Conservation (phyloP, 2,113 vertebrate species). For the Sus scrofa region T2T-Sscrofa CM000814.6:95490501-95491000, state of each 20-base stretch:
- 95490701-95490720: background rate
- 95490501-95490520: constrained; percentile 38
- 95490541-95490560: constrained; percentile 20
- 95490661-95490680: background rate
- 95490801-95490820: background rate
- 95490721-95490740: background rate
- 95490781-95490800: constrained; percentile 6
- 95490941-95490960: background rate
- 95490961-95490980: background rate
- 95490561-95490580: background rate
- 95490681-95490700: constrained; percentile 46
- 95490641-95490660: background rate
- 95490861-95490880: background rate
- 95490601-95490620: background rate
- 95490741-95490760: background rate
- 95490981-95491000: background rate
- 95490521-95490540: background rate
- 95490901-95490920: background rate
- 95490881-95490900: background rate
- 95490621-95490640: constrained; percentile 1
- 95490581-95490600: background rate
- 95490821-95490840: background rate
- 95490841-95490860: constrained; percentile 35
- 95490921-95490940: background rate
- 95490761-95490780: background rate